phyloP scores from a whole-genome alignment of 2,113 vertebrate genomes.

The Peromyscus californicus region DNA sequence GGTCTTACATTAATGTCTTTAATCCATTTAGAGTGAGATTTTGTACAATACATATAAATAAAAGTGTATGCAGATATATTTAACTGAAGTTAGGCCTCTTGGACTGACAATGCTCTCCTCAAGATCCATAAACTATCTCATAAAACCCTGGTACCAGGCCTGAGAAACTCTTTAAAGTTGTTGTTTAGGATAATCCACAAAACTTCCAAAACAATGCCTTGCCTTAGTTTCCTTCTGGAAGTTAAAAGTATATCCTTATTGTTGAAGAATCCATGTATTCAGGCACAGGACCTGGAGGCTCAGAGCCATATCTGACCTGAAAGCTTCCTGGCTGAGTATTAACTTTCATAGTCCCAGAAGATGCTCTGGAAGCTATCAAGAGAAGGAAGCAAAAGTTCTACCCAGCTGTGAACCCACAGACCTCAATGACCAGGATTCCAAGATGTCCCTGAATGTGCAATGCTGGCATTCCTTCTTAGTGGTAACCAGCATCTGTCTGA shows the following conservation, averaged over 20 bases:
- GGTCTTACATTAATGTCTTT: not conserved
- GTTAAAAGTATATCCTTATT: not conserved
- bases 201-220: not conserved
- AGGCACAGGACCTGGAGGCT: too few relatives aligned
- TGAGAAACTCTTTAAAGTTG: not conserved
- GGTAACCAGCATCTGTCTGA: not conserved
- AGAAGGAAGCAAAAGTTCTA: not conserved
- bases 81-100: not conserved
- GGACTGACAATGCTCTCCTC: not conserved
- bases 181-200: not conserved
- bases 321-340: not conserved
- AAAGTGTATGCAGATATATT: not conserved
- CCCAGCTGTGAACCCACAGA: not conserved
- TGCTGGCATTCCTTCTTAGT: not conserved
- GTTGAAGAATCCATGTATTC: not conserved
- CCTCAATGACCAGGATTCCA: not conserved
- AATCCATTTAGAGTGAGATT: not conserved
- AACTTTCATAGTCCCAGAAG: not conserved
- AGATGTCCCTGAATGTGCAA: not conserved
- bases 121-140: not conserved
- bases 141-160: not conserved
- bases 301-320: not conserved
- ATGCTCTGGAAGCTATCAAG: not conserved
- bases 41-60: not conserved
- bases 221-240: not conserved